Conservation (phyloP, 2,113 vertebrate genomes). For the Coptodon rendalli region DNA sequence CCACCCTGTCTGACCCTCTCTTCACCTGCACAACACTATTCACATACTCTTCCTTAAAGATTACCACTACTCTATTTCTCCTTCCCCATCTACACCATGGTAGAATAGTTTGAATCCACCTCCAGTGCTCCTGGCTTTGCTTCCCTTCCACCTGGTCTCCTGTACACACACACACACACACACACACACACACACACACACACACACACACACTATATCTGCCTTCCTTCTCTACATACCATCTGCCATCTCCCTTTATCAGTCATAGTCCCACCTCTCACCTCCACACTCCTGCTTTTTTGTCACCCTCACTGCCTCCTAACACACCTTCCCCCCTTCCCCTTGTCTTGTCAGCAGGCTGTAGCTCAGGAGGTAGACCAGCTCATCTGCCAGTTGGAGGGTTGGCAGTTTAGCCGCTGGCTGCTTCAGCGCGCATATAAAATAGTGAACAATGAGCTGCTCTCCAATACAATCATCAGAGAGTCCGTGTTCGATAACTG, state of each 20-base stretch:
- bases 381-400: neutral
- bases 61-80: neutral
- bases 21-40: neutral
- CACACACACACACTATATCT: neutral
- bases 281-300: neutral
- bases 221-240: neutral
- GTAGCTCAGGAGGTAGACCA: neutral
- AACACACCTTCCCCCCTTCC: neutral
- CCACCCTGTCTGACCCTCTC: neutral
- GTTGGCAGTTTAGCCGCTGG: neutral
- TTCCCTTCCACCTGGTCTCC: neutral
- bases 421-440: accelerated
- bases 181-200: too few species aligned
- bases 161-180: neutral
- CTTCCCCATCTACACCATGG: neutral
- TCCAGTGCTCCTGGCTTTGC: neutral
- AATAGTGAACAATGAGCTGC: neutral
- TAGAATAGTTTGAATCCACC: neutral
- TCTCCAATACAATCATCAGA: neutral
- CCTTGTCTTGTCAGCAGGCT: neutral
- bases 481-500: neutral
- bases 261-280: neutral
- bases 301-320: neutral
- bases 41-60: neutral
- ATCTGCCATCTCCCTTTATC: neutral